Evolutionary conservation across 2,888 invertebrate species (phyloP).

Genomic region (Chouioia cunea): DNA sequence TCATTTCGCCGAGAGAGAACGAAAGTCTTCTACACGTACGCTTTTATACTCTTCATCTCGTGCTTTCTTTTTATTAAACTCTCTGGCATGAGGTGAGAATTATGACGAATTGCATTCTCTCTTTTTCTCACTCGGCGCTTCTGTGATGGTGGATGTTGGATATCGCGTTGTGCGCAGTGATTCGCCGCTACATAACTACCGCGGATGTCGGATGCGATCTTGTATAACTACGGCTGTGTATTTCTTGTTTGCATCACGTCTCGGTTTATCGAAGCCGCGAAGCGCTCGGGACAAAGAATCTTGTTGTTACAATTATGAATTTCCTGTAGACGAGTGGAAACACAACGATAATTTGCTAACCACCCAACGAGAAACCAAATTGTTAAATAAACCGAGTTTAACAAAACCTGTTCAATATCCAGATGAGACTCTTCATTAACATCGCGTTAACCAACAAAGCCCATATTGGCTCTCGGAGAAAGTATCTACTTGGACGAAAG

Average conservation of each 20-base stretch:
- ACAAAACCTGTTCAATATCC: too few species aligned
- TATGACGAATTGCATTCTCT: constrained; percentile 23
- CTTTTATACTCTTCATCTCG: constrained; percentile 28
- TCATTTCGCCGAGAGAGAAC: constrained; percentile 15
- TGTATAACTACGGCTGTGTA: neutral
- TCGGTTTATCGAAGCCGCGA: neutral
- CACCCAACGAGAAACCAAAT: too few species aligned
- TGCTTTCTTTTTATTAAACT: constrained; percentile 13
- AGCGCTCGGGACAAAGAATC: neutral
- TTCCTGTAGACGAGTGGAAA: too few species aligned
- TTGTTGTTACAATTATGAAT: neutral
- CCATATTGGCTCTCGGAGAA: too few species aligned
- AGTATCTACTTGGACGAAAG: too few species aligned
- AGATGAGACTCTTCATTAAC: too few species aligned
- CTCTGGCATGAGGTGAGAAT: constrained; percentile 14
- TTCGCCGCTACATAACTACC: neutral
- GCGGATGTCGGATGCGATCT: neutral
- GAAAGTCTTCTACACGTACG: constrained; percentile 8
- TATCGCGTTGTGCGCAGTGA: neutral
- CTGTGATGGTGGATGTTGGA: too few species aligned
- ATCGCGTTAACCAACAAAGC: too few species aligned
- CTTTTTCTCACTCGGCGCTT: too few species aligned
- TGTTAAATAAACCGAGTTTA: too few species aligned
- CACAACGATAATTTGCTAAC: too few species aligned
- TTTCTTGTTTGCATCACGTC: neutral